These are phyloP conservation scores for Prorops nasuta DNA, from an alignment of 1,140 invertebrate genomes.

Conservation along the genomic window DNA sequence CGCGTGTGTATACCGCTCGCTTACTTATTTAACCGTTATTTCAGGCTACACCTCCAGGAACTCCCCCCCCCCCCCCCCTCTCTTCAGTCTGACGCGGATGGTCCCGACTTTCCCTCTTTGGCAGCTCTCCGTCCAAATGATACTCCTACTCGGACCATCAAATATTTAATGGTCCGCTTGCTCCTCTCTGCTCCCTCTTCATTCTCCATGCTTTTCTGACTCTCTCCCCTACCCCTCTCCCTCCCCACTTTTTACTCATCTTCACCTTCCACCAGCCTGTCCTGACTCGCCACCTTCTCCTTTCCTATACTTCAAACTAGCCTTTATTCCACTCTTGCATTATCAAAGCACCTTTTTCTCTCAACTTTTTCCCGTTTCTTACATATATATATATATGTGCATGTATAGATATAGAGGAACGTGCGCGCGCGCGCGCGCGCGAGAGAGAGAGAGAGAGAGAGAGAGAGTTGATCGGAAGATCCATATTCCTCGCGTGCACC, in stretches of 20 bases:
- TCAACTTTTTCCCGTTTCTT: too few species aligned
- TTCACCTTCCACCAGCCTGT: not conserved
- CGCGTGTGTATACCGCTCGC: not conserved
- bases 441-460: not conserved
- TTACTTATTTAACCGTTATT: constrained; percentile 35
- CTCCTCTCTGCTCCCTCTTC: not conserved
- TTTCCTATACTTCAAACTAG: too few species aligned
- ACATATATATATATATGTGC: too few species aligned
- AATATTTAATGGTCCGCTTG: constrained; percentile 19
- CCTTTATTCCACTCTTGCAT: too few species aligned
- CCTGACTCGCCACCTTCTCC: too few species aligned
- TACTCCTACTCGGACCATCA: constrained; percentile 14
- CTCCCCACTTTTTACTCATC: not conserved
- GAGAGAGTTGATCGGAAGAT: constrained; percentile 15
- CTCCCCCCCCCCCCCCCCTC: too few species aligned
- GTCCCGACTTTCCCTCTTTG: constrained; percentile 20
- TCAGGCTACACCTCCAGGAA: constrained; percentile 11
- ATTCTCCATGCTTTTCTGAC: too few species aligned
- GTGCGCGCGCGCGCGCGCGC: too few species aligned
- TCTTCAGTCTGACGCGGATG: too few species aligned
- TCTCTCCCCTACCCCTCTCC: not conserved
- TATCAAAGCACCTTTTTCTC: too few species aligned
- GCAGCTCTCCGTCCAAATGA: constrained; percentile 20
- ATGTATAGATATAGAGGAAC: too few species aligned
- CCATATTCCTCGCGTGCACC: constrained; percentile 15